These are phyloP conservation scores for Acanthurus tractus DNA, from an alignment of 2,797 vertebrate genomes.

Conservation along the genomic window DNA sequence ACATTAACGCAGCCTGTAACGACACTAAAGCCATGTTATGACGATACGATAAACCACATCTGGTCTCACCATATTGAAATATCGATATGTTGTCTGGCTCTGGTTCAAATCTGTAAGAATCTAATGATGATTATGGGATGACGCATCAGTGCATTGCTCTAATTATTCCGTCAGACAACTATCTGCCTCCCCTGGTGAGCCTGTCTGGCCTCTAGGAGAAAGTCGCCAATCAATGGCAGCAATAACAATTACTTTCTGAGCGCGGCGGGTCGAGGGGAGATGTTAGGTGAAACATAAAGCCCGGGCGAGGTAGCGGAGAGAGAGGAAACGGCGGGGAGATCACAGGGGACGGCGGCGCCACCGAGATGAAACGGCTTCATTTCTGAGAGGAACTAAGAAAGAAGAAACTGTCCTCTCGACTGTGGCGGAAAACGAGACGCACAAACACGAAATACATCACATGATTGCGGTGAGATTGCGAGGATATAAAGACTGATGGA, in stretches of 20 bases:
- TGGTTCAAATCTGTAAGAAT: conserved; percentile 15
- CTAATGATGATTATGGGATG: conserved; percentile 50
- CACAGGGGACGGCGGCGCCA: background rate
- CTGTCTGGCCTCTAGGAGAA: conserved; percentile 41
- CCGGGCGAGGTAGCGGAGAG: conserved; percentile 11
- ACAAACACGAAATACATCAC: background rate
- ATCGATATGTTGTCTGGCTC: too few relatives aligned
- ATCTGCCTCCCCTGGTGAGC: conserved; percentile 14
- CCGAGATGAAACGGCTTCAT: background rate
- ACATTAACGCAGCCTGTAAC: too few relatives aligned
- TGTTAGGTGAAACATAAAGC: conserved; percentile 10
- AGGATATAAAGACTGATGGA: too few relatives aligned
- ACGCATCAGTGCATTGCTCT: conserved; percentile 35
- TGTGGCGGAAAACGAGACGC: background rate
- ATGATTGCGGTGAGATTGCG: too few relatives aligned
- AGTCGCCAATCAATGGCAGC: conserved; percentile 55
- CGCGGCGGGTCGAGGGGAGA: conserved; percentile 10
- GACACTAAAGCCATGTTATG: too few relatives aligned
- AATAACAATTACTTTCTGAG: conserved; percentile 38
- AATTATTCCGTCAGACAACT: conserved; percentile 57
- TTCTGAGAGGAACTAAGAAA: background rate
- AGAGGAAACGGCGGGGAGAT: conserved; percentile 1
- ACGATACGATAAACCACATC: too few relatives aligned
- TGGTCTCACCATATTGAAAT: too few relatives aligned
- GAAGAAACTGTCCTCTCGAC: too few relatives aligned